Base-by-base conservation (phyloP, 2,888 invertebrate genomes). In the Liopterus haemorrhoidalis region DNA sequence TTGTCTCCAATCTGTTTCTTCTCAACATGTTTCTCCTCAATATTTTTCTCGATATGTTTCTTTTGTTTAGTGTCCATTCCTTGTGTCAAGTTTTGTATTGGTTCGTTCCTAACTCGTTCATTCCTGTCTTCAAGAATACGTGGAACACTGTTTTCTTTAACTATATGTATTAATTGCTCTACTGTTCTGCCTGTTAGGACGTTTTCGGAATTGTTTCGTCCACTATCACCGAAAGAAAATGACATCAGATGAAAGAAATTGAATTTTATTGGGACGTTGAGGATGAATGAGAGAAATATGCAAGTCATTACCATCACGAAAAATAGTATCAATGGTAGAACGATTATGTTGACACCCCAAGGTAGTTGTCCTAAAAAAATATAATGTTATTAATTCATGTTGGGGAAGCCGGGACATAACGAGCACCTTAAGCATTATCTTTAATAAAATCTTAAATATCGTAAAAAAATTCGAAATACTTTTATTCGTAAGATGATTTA, bases 311-410 rank as follows among this genome's bases (percentile, higher is more conserved):
- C 0, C 5, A 52, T 50, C 5, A 59, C 11, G 5, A 25, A 38
- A 5, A 54, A 5, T 14, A 38, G 50, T n/a, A 62, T 37, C 0
- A 56, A 2, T 2, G 47, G 14, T 5, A 41, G 31, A 1, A 54
- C 27, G 16, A 52, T n/a, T 6, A 15, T 11, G 12, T 45, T 47
- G 32, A 57, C 1, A 3, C 16, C 41, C 22, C 15, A 53, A n/a
- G 55, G 18, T 19, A 60, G 8, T 16, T n/a, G n/a, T n/a, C n/a
- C n/a, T n/a, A n/a, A n/a, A n/a, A n/a, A n/a, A n/a, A n/a, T n/a
- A n/a, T n/a, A n/a, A n/a, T n/a, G n/a, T n/a, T n/a, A n/a, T n/a
- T n/a, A n/a, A n/a, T n/a, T n/a, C n/a, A n/a, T n/a, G n/a, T n/a
- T n/a, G n/a, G n/a, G n/a, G n/a, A n/a, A n/a, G n/a, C n/a, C n/a